Evolutionary conservation across 92 coral and sea anemone genomes (phyloP).

Genomic region (Porites lobata): DNA sequence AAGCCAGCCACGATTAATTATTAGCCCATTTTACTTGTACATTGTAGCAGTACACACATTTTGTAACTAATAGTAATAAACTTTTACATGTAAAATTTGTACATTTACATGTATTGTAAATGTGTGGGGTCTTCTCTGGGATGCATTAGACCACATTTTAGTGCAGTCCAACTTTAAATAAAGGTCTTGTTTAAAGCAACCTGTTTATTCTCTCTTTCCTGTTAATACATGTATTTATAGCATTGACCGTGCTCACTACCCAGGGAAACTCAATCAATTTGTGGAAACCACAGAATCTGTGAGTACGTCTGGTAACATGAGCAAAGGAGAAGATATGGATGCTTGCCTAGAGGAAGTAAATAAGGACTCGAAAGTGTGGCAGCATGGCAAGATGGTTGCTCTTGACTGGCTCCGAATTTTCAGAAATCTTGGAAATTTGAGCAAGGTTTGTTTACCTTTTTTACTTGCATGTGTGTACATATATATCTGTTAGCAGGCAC

Average conservation of each 20-base stretch:
- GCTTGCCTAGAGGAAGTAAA: slow-evolving; percentile 57
- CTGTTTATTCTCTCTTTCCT: not conserved
- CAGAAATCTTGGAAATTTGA: slow-evolving; percentile 47
- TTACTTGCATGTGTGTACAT: not conserved
- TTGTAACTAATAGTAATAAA: slow-evolving; percentile 28
- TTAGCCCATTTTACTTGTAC: slow-evolving; percentile 35
- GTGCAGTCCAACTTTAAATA: too few species aligned
- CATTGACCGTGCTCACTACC: slow-evolving; percentile 40
- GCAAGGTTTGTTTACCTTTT: slow-evolving; percentile 43
- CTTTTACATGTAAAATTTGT: slow-evolving; percentile 26
- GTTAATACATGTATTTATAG: slow-evolving; percentile 19
- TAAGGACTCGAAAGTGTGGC: slow-evolving; percentile 61
- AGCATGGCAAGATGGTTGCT: slow-evolving; percentile 65
- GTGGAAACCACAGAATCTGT: slow-evolving; percentile 56
- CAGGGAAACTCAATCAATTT: slow-evolving; percentile 11
- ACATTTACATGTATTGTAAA: slow-evolving; percentile 18
- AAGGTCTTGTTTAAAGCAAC: not conserved
- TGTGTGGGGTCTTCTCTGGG: not conserved
- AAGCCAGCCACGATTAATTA: slow-evolving; percentile 20
- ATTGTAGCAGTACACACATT: slow-evolving; percentile 31
- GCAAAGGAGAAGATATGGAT: slow-evolving; percentile 64
- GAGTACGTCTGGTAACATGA: slow-evolving; percentile 59
- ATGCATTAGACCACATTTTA: too few species aligned
- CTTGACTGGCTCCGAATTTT: slow-evolving; percentile 58
- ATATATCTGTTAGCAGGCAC: not conserved